Conservation (phyloP, 2,888 invertebrate species). For the Coenonympha arcania region DNA sequence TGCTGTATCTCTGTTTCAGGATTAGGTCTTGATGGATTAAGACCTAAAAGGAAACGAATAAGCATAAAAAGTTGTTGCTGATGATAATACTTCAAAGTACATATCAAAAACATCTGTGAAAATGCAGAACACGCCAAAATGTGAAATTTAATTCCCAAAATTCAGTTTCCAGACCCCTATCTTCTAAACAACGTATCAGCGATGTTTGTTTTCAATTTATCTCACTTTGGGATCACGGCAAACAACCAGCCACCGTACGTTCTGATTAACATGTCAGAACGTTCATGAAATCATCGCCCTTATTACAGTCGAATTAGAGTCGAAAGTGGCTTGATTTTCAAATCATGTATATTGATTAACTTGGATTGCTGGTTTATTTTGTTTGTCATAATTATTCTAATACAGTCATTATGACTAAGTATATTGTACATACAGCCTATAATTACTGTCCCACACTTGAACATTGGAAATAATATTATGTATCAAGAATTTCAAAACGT, state of each 20-base stretch:
- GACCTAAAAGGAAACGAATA: too few species aligned
- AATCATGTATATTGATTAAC: not conserved
- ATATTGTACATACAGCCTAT: too few species aligned
- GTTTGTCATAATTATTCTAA: not conserved
- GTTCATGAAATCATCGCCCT: not conserved
- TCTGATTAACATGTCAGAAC: constrained; percentile 26
- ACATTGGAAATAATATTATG: too few species aligned
- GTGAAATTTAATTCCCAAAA: constrained; percentile 17
- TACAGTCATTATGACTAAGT: not conserved
- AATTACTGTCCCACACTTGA: too few species aligned
- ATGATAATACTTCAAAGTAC: too few species aligned
- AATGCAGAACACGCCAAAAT: too few species aligned
- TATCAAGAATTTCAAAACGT: too few species aligned
- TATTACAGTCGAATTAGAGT: not conserved
- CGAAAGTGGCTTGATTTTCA: not conserved
- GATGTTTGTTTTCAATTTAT: constrained; percentile 31
- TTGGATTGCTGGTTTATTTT: constrained; percentile 1
- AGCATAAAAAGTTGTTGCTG: too few species aligned
- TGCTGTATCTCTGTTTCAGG: too few species aligned
- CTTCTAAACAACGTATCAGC: constrained; percentile 21
- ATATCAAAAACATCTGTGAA: too few species aligned
- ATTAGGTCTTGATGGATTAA: too few species aligned
- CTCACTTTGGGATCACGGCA: constrained; percentile 29
- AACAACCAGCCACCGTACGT: constrained; percentile 23
- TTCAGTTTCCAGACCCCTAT: constrained; percentile 15